Base-by-base conservation (phyloP, 2,888 invertebrate genomes). In the Campoplex capitator region DNA sequence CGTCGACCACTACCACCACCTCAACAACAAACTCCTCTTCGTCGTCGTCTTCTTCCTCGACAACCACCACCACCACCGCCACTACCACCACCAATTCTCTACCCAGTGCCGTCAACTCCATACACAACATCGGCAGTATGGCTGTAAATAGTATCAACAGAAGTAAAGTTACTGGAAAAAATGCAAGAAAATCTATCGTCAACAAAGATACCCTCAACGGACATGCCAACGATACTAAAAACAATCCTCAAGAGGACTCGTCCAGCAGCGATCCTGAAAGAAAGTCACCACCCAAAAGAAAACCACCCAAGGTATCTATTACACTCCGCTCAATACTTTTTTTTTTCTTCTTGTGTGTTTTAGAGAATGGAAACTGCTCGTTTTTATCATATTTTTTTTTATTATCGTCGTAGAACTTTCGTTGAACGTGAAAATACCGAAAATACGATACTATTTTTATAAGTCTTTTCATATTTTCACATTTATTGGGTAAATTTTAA, bases 241-340 rank as follows among this genome's bases (percentile, higher is more conserved):
- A 89, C 56, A 83, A 71, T 76, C 86, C 91, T 13, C 93, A 93
- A 84, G 96, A 96, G 90, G 96, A 96, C 91, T 96, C 97, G 91
- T 97, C 97, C 91, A 96, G 97, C 95, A 96, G 96, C 68, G 96
- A 96, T 91, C 96, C 95, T 84, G 96, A 96, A 89, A 93, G 95
- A 88, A 95, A 95, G 94, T 94, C 96, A 93, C 96, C 96, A 38
- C 95, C 96, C 0, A 96, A 96, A 90, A 95, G 97, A 88, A 97
- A 97, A 94, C 96, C 97, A 73, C 96, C 97, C 85, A 96, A 96
- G 95, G 94, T 94, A 94, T 91, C 92, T 92, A 93, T 77, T 87
- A 85, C 83, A 71, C 56, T 75, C 73, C 84, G 83, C 84, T 83
- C 68, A 81, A 77, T 32, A 38, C 38, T 62, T 62, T 62, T 4